Conservation (phyloP, 1,140 invertebrate species). For the Pemphigus obesinymphae region DNA sequence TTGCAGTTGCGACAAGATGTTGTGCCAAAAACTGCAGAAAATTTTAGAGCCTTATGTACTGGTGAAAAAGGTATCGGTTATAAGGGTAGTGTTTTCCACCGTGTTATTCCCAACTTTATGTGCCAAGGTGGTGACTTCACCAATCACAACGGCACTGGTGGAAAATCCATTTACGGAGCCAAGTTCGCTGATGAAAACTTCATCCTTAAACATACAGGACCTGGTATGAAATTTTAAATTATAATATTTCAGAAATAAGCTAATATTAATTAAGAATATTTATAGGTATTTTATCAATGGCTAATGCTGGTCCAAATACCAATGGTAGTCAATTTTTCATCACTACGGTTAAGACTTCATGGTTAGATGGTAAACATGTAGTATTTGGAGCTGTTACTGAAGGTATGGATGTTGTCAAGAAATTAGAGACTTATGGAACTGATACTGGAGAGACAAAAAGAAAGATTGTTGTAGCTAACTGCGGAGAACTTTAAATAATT, state of each 20-base stretch:
- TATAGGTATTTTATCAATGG: conserved; percentile 82
- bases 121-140: conserved; percentile 95
- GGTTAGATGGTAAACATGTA: conserved; percentile 94
- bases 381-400: conserved; percentile 94
- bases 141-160: conserved; percentile 91
- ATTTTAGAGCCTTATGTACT: conserved; percentile 89
- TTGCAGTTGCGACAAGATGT: conserved; percentile 78
- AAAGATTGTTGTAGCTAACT: conserved; percentile 75
- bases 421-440: conserved; percentile 73
- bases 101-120: conserved; percentile 98
- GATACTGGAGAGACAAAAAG: conserved; percentile 82
- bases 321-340: conserved; percentile 99
- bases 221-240: conserved; percentile 57
- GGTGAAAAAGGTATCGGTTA: conserved; percentile 91
- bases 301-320: conserved; percentile 95
- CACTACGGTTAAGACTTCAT: conserved; percentile 87
- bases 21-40: conserved; percentile 89
- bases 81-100: conserved; percentile 86
- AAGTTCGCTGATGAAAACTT: conserved; percentile 98
- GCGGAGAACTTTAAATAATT: conserved; percentile 64
- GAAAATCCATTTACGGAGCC: conserved; percentile 90
- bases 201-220: conserved; percentile 83
- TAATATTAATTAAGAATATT: background rate
- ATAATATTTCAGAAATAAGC: background rate
- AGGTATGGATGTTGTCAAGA: conserved; percentile 92